These are phyloP conservation scores for Rhizoglyphus robini DNA, from an alignment of 1,140 invertebrate species.

Conservation along the genomic window DNA sequence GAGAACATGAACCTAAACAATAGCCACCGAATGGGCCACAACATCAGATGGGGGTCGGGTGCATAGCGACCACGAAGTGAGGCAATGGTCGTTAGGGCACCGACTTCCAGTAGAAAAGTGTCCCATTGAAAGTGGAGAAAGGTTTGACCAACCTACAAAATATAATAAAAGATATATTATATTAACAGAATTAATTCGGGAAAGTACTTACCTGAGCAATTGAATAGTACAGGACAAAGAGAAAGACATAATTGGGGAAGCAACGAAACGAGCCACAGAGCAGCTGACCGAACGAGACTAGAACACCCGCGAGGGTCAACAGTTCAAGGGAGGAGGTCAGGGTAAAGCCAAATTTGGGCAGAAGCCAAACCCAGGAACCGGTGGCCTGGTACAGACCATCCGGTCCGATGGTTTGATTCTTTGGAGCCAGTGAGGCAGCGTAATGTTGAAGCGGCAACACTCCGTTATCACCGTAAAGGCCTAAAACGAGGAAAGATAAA, in stretches of 20 bases:
- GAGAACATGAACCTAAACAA: constrained; percentile 63
- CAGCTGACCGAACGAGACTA: constrained; percentile 52
- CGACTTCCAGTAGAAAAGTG: constrained; percentile 56
- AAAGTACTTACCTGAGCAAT: constrained; percentile 46
- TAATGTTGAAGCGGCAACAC: constrained; percentile 52
- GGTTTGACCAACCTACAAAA: constrained; percentile 45
- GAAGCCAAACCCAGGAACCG: constrained; percentile 43
- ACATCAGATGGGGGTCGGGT: constrained; percentile 43
- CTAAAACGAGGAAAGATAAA: constrained; percentile 35
- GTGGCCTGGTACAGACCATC: background rate
- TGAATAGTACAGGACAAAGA: constrained; percentile 61
- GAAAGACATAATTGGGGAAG: constrained; percentile 44
- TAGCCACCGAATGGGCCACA: constrained; percentile 62
- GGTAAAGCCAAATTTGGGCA: constrained; percentile 50
- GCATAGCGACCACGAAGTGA: constrained; percentile 40
- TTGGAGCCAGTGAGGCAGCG: constrained; percentile 36
- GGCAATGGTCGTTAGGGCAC: constrained; percentile 57
- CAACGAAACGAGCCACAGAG: constrained; percentile 48
- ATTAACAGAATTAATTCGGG: background rate
- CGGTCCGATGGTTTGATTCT: constrained; percentile 47
- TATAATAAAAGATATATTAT: background rate
- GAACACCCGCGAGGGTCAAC: constrained; percentile 47
- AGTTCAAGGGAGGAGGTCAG: constrained; percentile 55
- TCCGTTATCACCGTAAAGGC: constrained; percentile 65
- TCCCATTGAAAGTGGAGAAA: constrained; percentile 70